Conservation (phyloP, 2,888 invertebrate genomes). For the Aspidapion aeneum region DNA sequence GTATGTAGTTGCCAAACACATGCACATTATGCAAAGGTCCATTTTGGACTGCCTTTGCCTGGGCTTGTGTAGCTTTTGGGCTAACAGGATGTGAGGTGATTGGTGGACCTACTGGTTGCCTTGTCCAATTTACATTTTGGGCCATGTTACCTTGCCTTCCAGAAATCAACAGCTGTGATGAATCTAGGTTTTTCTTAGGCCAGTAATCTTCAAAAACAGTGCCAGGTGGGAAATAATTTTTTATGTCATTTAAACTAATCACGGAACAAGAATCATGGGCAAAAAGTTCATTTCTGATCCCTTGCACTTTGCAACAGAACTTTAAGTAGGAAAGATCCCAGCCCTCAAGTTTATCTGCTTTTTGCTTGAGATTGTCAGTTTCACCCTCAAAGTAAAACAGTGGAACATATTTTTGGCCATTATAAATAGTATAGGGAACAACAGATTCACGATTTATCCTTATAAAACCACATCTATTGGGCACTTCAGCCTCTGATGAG, state of each 20-base stretch:
- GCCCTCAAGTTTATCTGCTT: slow-evolving; percentile 82
- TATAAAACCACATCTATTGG: slow-evolving; percentile 87
- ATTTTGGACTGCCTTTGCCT: slow-evolving; percentile 40
- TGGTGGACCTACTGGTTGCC: slow-evolving; percentile 73
- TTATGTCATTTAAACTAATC: slow-evolving; percentile 85
- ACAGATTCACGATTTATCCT: slow-evolving; percentile 91
- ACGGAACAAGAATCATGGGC: slow-evolving; percentile 89
- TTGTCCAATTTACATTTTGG: slow-evolving; percentile 68
- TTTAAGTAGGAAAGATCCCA: slow-evolving; percentile 92
- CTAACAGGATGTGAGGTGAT: slow-evolving; percentile 52
- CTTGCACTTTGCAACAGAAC: slow-evolving; percentile 93
- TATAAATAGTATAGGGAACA: slow-evolving; percentile 86
- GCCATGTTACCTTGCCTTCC: slow-evolving; percentile 45
- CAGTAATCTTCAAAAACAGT: slow-evolving; percentile 91
- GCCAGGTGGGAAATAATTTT: slow-evolving; percentile 85
- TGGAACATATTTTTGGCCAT: slow-evolving; percentile 83
- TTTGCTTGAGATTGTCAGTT: slow-evolving; percentile 85
- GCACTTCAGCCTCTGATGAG: slow-evolving; percentile 59
- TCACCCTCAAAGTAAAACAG: slow-evolving; percentile 88
- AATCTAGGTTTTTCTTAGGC: slow-evolving; percentile 86
- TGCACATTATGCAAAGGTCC: slow-evolving; percentile 41
- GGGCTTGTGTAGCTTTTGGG: slow-evolving; percentile 43
- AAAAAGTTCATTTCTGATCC: slow-evolving; percentile 86
- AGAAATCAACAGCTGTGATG: slow-evolving; percentile 66
- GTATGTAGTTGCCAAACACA: slow-evolving; percentile 37